Conservation (phyloP, 2,888 invertebrate genomes). For the Norana najaformis region DNA sequence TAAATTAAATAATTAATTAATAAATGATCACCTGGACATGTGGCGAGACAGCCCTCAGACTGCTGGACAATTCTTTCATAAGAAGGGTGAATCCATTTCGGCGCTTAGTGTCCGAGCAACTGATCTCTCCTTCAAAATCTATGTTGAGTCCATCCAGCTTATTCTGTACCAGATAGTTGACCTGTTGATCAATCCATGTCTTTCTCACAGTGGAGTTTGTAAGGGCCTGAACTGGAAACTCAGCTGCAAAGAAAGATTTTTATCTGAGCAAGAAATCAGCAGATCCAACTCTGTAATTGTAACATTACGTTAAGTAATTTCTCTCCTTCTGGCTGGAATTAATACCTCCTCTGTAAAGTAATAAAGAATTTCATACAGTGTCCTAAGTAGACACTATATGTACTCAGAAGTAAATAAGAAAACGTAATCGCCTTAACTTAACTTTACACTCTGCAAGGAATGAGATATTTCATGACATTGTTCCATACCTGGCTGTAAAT, state of each 20-base stretch:
- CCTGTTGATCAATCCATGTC: slow-evolving; percentile 52
- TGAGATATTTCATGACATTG: too few species aligned
- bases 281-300: too few species aligned
- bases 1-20: background rate
- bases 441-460: too few species aligned
- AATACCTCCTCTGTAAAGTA: too few species aligned
- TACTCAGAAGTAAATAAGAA: too few species aligned
- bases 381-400: too few species aligned
- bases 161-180: slow-evolving; percentile 48
- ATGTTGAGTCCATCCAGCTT: slow-evolving; percentile 62
- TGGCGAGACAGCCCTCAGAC: slow-evolving; percentile 51
- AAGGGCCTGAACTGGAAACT: slow-evolving; percentile 47
- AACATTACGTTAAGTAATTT: too few species aligned
- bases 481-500: too few species aligned
- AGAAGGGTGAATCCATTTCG: slow-evolving; percentile 54
- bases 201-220: slow-evolving; percentile 46
- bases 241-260: slow-evolving; percentile 42
- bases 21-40: slow-evolving; percentile 52
- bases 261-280: too few species aligned
- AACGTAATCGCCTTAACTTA: too few species aligned
- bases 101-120: slow-evolving; percentile 44
- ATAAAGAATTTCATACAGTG: too few species aligned
- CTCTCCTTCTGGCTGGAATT: too few species aligned
- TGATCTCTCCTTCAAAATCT: slow-evolving; percentile 60
- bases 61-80: slow-evolving; percentile 51